Evolutionary conservation across 92 coral and sea anemone species (phyloP).

Genomic region (Actinernus sp.): DNA sequence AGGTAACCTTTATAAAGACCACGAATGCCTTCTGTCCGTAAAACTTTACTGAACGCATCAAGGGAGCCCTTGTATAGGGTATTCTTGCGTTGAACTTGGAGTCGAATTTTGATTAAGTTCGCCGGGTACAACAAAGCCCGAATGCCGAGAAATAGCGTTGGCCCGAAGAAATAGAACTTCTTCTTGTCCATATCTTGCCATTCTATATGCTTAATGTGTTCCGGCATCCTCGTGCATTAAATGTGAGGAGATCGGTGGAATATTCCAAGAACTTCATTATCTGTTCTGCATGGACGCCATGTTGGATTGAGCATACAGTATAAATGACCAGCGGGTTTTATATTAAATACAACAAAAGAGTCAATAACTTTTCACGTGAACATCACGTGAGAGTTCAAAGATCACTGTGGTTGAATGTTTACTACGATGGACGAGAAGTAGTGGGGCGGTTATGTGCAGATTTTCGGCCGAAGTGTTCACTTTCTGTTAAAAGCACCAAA

Average conservation of each 20-base stretch:
- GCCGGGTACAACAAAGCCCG: slow-evolving; percentile 92
- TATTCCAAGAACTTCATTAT: neutral
- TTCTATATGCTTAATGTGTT: slow-evolving; percentile 90
- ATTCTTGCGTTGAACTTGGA: slow-evolving; percentile 94
- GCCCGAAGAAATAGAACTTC: slow-evolving; percentile 93
- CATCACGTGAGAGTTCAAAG: no score
- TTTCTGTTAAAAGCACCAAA: no score
- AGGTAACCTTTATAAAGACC: slow-evolving; percentile 95
- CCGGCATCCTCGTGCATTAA: slow-evolving; percentile 72
- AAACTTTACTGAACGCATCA: slow-evolving; percentile 88
- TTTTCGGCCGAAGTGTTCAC: no score
- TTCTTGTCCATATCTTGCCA: slow-evolving; percentile 97
- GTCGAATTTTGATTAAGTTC: slow-evolving; percentile 89
- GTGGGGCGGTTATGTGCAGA: no score
- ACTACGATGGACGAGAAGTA: no score
- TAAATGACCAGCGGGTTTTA: no score
- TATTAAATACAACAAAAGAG: no score
- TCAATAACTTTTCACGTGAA: no score
- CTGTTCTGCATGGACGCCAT: no score
- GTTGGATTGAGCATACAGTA: no score
- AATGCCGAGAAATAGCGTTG: slow-evolving; percentile 90
- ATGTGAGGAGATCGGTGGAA: neutral
- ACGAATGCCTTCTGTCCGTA: slow-evolving; percentile 88
- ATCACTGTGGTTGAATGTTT: no score
- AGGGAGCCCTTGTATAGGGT: slow-evolving; percentile 90